Evolutionary conservation across 2,888 invertebrate species (phyloP), one percentile per base, ranked within the genome.

Genomic region (Dione vanillae): DNA sequence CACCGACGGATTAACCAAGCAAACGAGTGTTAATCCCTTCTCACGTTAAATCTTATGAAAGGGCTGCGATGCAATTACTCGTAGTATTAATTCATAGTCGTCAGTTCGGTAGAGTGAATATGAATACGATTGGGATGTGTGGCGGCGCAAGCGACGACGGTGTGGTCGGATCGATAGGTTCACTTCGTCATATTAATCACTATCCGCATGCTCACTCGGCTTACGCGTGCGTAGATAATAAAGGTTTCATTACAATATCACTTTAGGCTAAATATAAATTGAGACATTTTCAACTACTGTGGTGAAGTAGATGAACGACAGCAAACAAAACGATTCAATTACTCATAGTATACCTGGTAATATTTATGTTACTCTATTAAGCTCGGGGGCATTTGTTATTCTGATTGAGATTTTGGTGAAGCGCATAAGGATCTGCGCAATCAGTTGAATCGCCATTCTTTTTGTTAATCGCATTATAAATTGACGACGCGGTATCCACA

Each of bases 221-320:
- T 92, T 92, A 92, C 92, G 92, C 92, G 85, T 85, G 82, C 83
- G 85, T 89, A 89, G 86, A 88, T 87, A 56, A 83, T 86, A 88
- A 81, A 74, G 75, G 80, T 79, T 87, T 91, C 92, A 92, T 92
- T 92, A 93, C 81, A 82, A 80, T 79, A 81, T 92, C 85, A 90
- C 92, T 91, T 89, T 84, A 89, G 92, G 92, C 92, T 87, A 93
- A 91, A 91, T 87, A 86, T 86, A 92, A 93, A 92, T 92, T 91
- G 91, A 92, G 92, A 91, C 85, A 88, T 92, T 91, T 84, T 82
- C 79, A 86, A 89, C 87, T 86, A 85, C 72, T 70, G 75, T 84
- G 76, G 76, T 76, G 83, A 79, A 80, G 84, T 80, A 80, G 78
- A 85, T 85, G 80, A 78, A 69, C 79, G 72, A 75, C 82, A 84